Conservation (phyloP, 2,113 vertebrate species). For the Erinaceus europaeus region DNA sequence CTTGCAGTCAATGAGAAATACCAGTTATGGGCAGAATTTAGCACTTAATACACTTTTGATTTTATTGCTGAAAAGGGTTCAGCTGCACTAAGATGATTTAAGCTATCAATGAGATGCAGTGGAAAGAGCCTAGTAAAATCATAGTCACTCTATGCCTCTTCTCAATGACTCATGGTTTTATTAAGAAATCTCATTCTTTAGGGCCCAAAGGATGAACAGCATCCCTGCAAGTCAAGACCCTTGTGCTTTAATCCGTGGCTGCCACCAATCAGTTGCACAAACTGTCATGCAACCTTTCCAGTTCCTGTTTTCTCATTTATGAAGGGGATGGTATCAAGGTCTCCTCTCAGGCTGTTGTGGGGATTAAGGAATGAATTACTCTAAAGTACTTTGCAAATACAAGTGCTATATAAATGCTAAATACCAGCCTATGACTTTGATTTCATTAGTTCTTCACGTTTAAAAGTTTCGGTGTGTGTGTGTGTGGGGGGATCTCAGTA, state of each 20-base stretch:
- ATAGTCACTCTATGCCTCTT: constrained; percentile 61
- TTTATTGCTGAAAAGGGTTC: constrained; percentile 79
- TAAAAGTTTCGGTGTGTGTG: too few species aligned
- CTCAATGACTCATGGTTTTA: constrained; percentile 67
- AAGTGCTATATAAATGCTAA: constrained; percentile 54
- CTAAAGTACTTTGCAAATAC: constrained; percentile 52
- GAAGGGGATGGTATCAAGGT: constrained; percentile 9
- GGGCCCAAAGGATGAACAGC: constrained; percentile 20
- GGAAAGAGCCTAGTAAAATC: constrained; percentile 73
- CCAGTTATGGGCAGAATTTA: constrained; percentile 80
- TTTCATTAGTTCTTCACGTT: constrained; percentile 54
- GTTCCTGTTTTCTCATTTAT: constrained; percentile 33
- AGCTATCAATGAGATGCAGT: constrained; percentile 75
- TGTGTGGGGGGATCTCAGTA: not conserved
- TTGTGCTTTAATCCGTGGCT: constrained; percentile 4
- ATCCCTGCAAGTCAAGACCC: constrained; percentile 9
- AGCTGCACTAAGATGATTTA: constrained; percentile 76
- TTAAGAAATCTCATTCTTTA: constrained; percentile 61
- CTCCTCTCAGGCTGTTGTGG: constrained; percentile 7
- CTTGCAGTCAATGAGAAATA: constrained; percentile 78
- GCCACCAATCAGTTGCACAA: constrained; percentile 4
- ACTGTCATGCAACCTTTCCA: not conserved
- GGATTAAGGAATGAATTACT: constrained; percentile 54
- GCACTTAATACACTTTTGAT: constrained; percentile 81
- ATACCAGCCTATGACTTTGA: constrained; percentile 55